A percentile compares a stretch with the other conserved stretches of the same genome.
phyloP scores from a whole-genome alignment of 2,113 vertebrate genomes.

The Notothenia rossii region DNA sequence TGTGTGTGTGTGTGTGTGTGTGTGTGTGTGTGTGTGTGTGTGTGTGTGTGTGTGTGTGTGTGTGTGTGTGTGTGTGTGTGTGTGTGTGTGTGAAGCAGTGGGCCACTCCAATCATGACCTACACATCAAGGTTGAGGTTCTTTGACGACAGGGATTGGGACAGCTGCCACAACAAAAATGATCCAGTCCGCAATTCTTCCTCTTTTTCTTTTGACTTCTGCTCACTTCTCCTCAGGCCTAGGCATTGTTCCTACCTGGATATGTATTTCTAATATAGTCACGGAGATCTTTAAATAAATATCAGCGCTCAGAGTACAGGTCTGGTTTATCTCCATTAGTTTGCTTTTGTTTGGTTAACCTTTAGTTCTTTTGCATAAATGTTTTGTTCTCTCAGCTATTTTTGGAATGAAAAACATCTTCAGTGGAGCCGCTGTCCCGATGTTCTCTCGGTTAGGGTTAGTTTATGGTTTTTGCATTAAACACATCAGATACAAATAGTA shows the following conservation, averaged over 20 bases:
- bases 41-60: slow-evolving; percentile 38
- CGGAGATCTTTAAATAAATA: slow-evolving; percentile 17
- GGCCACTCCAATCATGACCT: slow-evolving; percentile 70
- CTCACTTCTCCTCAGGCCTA: slow-evolving; percentile 28
- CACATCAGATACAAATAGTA: too few species aligned
- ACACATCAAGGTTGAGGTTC: slow-evolving; percentile 65
- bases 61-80: slow-evolving; percentile 37
- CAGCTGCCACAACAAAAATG: slow-evolving; percentile 72
- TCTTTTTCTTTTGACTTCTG: slow-evolving; percentile 14
- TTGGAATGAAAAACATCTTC: slow-evolving; percentile 50
- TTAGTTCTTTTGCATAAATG: slow-evolving; percentile 24
- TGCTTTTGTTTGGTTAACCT: slow-evolving; percentile 44
- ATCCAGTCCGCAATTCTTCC: slow-evolving; percentile 40
- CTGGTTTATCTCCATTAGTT: slow-evolving; percentile 42
- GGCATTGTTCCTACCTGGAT: neutral
- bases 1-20: too few species aligned
- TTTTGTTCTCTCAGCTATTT: slow-evolving; percentile 41
- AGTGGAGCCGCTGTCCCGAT: neutral
- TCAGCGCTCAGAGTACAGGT: slow-evolving; percentile 45
- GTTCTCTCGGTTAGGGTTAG: neutral
- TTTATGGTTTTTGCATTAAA: too few species aligned
- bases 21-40: too few species aligned
- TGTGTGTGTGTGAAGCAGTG: too few species aligned
- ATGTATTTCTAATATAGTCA: slow-evolving; percentile 1
- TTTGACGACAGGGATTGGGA: slow-evolving; percentile 66